Conservation (phyloP, 2,888 invertebrate species). For the Rhogogaster chlorosoma region DNA sequence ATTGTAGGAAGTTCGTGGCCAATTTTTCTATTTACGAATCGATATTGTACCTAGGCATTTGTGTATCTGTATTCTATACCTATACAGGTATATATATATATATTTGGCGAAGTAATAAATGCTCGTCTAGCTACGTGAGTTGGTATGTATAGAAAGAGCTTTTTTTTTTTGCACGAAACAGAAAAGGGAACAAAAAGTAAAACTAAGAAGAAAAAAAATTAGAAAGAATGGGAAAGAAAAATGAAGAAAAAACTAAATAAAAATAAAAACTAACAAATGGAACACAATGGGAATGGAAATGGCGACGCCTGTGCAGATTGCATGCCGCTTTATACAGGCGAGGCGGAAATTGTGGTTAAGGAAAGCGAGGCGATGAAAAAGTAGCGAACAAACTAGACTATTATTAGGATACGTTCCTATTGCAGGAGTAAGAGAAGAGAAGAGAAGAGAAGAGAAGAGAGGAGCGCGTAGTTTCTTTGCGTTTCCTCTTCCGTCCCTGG, state of each 20-base stretch:
- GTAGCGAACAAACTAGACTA: conserved; percentile 37
- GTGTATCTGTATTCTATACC: too few species aligned
- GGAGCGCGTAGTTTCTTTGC: conserved; percentile 66
- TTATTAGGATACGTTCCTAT: conserved; percentile 47
- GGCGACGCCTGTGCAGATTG: conserved; percentile 36
- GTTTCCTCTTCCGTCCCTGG: conserved; percentile 56
- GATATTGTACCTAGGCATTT: neutral
- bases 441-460: neutral
- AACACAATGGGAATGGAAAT: conserved; percentile 36
- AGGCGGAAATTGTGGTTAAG: conserved; percentile 41
- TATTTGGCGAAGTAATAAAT: neutral
- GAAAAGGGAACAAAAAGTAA: neutral
- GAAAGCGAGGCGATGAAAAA: conserved; percentile 42
- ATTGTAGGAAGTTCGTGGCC: neutral
- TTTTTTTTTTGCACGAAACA: neutral
- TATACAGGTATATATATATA: too few species aligned
- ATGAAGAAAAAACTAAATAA: neutral
- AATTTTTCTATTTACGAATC: neutral
- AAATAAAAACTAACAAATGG: conserved; percentile 10
- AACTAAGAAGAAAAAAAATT: neutral
- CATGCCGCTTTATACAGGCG: conserved; percentile 7
- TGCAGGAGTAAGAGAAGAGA: neutral
- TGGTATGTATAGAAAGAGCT: neutral
- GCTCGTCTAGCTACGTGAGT: neutral
- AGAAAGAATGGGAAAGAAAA: neutral